Base-by-base conservation (phyloP, 2,113 vertebrate genomes). In the Xiphophorus couchianus region DNA sequence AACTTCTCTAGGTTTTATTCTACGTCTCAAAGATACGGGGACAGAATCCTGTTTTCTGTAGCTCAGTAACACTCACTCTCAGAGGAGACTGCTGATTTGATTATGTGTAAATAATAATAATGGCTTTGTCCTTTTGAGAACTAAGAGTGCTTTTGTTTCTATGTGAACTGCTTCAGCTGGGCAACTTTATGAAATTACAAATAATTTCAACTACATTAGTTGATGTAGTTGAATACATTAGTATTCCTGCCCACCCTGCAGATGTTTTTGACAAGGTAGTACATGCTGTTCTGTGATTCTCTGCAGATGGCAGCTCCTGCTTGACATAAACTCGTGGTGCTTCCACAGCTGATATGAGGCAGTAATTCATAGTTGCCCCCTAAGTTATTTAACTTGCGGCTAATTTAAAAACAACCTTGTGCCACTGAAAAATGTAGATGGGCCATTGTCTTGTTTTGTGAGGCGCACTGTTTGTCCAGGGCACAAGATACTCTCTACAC, bases 141-240 rank as follows among this genome's bases (percentile, higher is more conserved):
- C n/a, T 63, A 60, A 37, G 22, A 13, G 25, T 63, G 48, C 63
- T 72, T 63, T 30, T 22, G 29, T 33, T 63, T 62, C 25, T 25
- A 62, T 29, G 58, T 72, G 35, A 72, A 39, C 27, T 44, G 60
- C 70, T 44, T 62, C 37, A 10, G 22, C 35, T 44, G 37, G 8
- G 7, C n/a, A 42, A 37, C 60, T 42, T 62, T 30, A 44, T 72
- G 62, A 19, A 72, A 31, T 72, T 63, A 44, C 63, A 35, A 44
- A 63, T 72, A 62, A n/a, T n/a, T n/a, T n/a, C n/a, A n/a, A n/a
- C n/a, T n/a, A n/a, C n/a, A n/a, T n/a, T n/a, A n/a, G n/a, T n/a
- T n/a, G n/a, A n/a, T n/a, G n/a, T n/a, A n/a, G n/a, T n/a, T n/a
- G n/a, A n/a, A n/a, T n/a, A n/a, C n/a, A 30, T 39, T 30, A 30